phyloP scores from a whole-genome alignment of 2,797 vertebrate species.

The Bufotes viridis region DNA sequence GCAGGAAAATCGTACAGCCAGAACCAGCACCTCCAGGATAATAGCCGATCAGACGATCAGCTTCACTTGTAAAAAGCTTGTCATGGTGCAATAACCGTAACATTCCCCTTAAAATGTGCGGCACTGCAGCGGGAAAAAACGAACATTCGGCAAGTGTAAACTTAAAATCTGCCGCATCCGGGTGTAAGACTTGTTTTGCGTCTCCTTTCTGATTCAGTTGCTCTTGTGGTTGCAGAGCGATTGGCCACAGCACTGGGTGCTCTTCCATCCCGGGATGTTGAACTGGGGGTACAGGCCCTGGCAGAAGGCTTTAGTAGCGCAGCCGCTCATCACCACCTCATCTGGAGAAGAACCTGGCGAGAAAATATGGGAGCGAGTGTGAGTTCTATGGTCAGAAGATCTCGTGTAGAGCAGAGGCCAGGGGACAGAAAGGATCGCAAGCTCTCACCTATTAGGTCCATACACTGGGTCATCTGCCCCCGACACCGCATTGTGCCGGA shows the following conservation, averaged over 20 bases:
- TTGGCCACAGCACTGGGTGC: slow-evolving; percentile 17
- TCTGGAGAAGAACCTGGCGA: slow-evolving; percentile 28
- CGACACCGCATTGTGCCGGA: slow-evolving; percentile 51
- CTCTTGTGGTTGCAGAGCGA: slow-evolving; percentile 42
- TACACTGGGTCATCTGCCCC: slow-evolving; percentile 63
- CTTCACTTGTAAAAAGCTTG: not conserved
- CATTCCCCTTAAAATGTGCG: too few relatives aligned
- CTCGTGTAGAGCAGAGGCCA: not conserved
- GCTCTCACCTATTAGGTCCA: slow-evolving; percentile 61
- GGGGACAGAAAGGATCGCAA: too few relatives aligned
- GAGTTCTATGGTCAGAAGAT: not conserved
- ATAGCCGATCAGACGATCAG: not conserved
- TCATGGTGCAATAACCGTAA: too few relatives aligned
- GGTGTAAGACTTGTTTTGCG: not conserved
- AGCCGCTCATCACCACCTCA: slow-evolving; percentile 55
- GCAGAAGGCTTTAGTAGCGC: slow-evolving; percentile 54
- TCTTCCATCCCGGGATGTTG: slow-evolving; percentile 39
- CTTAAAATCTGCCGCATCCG: too few relatives aligned
- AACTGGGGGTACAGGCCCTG: slow-evolving; percentile 50
- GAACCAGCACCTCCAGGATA: too few relatives aligned
- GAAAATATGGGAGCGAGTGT: not conserved
- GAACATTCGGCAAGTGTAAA: too few relatives aligned
- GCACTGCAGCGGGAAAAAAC: too few relatives aligned
- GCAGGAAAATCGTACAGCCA: not conserved
- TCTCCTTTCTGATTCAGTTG: not conserved